These are phyloP conservation scores for Onychorhynchus coronatus DNA, from an alignment of 2,113 vertebrate species.

Conservation along the genomic window DNA sequence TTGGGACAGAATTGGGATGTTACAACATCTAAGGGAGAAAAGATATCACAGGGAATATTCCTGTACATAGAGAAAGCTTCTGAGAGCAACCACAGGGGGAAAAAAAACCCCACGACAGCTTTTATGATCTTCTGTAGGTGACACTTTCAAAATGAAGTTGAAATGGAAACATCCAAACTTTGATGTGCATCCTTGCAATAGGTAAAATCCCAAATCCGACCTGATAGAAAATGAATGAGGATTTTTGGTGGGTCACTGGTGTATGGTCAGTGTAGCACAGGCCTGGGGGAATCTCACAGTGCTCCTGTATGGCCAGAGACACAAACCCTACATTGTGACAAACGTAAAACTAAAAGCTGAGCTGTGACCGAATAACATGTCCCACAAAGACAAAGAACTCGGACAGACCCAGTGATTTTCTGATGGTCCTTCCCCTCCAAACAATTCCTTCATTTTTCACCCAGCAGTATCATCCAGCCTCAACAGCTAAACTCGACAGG, in stretches of 20 bases:
- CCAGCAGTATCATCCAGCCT: slow-evolving; percentile 12
- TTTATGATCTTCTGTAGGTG: background rate
- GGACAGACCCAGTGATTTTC: background rate
- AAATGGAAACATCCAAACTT: background rate
- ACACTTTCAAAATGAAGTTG: background rate
- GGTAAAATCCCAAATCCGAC: background rate
- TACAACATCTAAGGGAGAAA: background rate
- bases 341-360: background rate
- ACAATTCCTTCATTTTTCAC: slow-evolving; percentile 66
- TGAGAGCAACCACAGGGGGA: background rate
- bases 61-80: background rate
- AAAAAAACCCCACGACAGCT: background rate
- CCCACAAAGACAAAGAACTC: slow-evolving; percentile 19
- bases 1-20: background rate
- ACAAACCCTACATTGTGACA: slow-evolving; percentile 33
- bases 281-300: background rate
- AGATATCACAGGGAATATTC: background rate
- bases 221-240: fast-evolving
- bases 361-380: background rate
- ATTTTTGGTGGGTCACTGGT: background rate
- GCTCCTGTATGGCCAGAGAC: background rate
- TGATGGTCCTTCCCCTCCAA: background rate
- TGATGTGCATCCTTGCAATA: background rate
- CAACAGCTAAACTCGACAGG: slow-evolving; percentile 55
- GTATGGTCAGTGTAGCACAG: background rate